Evolutionary conservation across 1,140 invertebrate species (phyloP).

Genomic region (Temnothorax nylanderi): DNA sequence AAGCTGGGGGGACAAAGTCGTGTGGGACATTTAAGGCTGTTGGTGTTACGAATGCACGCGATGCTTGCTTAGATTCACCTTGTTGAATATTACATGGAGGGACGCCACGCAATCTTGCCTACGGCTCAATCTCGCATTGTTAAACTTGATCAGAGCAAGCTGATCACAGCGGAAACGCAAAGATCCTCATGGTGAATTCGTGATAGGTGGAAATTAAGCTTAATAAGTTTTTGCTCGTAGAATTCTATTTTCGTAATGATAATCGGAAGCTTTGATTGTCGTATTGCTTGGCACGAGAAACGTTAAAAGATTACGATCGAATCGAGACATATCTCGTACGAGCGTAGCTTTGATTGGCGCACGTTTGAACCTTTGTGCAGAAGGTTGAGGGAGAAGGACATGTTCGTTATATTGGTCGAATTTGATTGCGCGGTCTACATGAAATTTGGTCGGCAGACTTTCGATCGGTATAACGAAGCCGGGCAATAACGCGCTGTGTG

Average conservation of each 20-base stretch:
- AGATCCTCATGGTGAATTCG: neutral
- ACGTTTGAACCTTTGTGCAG: neutral
- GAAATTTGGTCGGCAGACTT: conserved; percentile 43
- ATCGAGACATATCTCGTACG: neutral
- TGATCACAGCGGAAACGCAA: conserved; percentile 32
- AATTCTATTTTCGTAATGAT: conserved; percentile 28
- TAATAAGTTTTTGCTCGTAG: neutral
- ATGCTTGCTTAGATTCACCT: conserved; percentile 68
- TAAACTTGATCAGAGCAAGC: conserved; percentile 37
- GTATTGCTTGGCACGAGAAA: too few species aligned
- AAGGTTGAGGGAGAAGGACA: conserved; percentile 17
- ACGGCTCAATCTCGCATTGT: conserved; percentile 27
- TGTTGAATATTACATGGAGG: conserved; percentile 74
- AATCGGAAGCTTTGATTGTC: neutral
- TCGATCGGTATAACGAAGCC: conserved; percentile 50
- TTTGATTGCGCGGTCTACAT: conserved; percentile 35
- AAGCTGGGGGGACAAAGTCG: neutral
- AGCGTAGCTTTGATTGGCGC: neutral
- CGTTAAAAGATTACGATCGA: conserved; percentile 33
- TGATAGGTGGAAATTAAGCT: neutral
- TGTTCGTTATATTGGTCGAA: conserved; percentile 8
- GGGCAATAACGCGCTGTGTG: conserved; percentile 26
- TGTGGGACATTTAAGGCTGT: conserved; percentile 35
- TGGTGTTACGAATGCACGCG: conserved; percentile 57
- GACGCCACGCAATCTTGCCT: conserved; percentile 45